These are phyloP conservation scores for Cataglyphis livida DNA, from an alignment of 2,888 invertebrate species.

Conservation along the genomic window DNA sequence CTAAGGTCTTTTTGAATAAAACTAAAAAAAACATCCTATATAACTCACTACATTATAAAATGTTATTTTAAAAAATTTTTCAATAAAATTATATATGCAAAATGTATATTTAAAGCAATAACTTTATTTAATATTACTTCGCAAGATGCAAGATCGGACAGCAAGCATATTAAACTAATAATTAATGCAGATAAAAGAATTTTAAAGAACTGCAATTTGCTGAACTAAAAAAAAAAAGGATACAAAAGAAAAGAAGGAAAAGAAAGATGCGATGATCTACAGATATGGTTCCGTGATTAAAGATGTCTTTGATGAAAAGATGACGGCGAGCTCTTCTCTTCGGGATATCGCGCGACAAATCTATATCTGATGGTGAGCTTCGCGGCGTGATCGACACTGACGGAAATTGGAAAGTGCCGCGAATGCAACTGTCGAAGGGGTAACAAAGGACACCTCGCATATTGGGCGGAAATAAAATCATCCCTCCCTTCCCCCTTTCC, in stretches of 20 bases:
- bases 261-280: not conserved
- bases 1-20: not conserved
- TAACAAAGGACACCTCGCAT: constrained; percentile 38
- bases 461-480: constrained; percentile 54
- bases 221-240: not conserved
- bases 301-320: not conserved
- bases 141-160: not conserved
- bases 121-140: not conserved
- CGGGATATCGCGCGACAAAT: constrained; percentile 30
- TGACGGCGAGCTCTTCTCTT: not conserved
- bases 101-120: not conserved
- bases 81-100: not conserved
- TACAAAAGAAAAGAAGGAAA: not conserved
- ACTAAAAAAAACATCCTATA: not conserved
- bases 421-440: constrained; percentile 43
- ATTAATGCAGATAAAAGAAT: not conserved
- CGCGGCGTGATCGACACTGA: constrained; percentile 44
- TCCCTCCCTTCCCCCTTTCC: not conserved
- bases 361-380: constrained; percentile 10
- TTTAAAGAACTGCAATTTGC: not conserved
- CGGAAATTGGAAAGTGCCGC: constrained; percentile 47
- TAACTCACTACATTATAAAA: not conserved
- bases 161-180: not conserved
- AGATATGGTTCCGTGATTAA: not conserved
- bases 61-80: not conserved